Percentiles rank a stretch among this genome's conserved stretches.
These are phyloP conservation scores for Hypolimnas misippus DNA, from an alignment of 2,888 invertebrate genomes.

Conservation along the genomic window DNA sequence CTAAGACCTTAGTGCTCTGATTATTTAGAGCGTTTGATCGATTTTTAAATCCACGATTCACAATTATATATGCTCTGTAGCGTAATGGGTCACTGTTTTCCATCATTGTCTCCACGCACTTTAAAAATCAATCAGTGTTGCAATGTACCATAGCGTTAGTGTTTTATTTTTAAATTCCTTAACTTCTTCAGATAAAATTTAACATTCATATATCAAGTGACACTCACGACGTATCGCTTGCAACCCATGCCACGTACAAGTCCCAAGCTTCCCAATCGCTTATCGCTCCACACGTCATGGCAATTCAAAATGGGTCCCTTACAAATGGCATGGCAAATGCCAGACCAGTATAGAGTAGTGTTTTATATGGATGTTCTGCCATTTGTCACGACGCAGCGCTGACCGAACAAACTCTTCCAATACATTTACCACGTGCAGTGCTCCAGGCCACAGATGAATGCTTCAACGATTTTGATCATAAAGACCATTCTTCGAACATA, in stretches of 20 bases:
- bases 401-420: conserved; percentile 9
- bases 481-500: background rate
- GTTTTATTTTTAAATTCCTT: background rate
- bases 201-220: background rate
- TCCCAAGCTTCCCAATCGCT: background rate
- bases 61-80: too few species aligned
- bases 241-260: background rate
- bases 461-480: background rate
- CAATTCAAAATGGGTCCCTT: background rate
- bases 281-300: background rate
- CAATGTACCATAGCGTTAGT: too few species aligned
- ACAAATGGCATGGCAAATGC: conserved; percentile 2
- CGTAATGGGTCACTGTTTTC: too few species aligned
- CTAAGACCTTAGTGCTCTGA: too few species aligned
- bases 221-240: background rate
- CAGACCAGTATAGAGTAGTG: background rate
- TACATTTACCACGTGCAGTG: background rate
- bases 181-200: background rate
- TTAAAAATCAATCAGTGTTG: too few species aligned
- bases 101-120: too few species aligned
- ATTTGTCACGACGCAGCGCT: conserved; percentile 7
- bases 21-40: too few species aligned
- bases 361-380: conserved; percentile 7
- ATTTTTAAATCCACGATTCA: too few species aligned
- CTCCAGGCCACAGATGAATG: background rate